Percentiles rank a stretch among this genome's conserved stretches.
phyloP scores from a whole-genome alignment of 2,113 vertebrate species.

The Saguinus imperator region DNA sequence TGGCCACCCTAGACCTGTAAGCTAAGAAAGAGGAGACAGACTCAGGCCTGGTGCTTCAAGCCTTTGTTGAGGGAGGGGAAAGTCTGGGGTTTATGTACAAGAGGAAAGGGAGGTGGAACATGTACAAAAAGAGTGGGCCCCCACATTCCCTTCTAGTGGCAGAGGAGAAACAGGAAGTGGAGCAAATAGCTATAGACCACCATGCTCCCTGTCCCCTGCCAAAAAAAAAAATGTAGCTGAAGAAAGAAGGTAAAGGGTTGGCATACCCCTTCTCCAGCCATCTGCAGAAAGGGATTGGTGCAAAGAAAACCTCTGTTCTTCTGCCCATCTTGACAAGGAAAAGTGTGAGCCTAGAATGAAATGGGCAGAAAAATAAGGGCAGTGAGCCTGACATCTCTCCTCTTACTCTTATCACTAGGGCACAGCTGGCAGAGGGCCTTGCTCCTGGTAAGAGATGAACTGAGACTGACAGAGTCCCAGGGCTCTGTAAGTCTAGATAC shows the following conservation, averaged over 20 bases:
- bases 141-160: background rate
- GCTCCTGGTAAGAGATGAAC: background rate
- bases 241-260: background rate
- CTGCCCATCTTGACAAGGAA: background rate
- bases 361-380: background rate
- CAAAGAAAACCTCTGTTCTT: background rate
- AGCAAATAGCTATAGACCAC: background rate
- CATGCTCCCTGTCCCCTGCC: background rate
- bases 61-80: constrained; percentile 65
- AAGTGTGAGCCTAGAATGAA: background rate
- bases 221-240: background rate
- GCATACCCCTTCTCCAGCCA: background rate
- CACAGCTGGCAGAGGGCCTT: background rate
- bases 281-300: background rate
- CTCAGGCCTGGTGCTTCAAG: constrained; percentile 59
- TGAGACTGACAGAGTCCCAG: background rate
- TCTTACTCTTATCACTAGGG: background rate
- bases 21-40: constrained; percentile 57
- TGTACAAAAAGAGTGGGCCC: constrained; percentile 68
- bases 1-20: background rate
- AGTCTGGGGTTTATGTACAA: constrained; percentile 70
- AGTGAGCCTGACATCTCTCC: background rate
- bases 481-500: background rate
- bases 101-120: constrained; percentile 54
- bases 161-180: constrained; percentile 6